A percentile compares a stretch with the other conserved stretches of the same genome.
These are phyloP conservation scores for Neomorphus geoffroyi DNA, from an alignment of 2,797 vertebrate genomes.

Conservation along the genomic window DNA sequence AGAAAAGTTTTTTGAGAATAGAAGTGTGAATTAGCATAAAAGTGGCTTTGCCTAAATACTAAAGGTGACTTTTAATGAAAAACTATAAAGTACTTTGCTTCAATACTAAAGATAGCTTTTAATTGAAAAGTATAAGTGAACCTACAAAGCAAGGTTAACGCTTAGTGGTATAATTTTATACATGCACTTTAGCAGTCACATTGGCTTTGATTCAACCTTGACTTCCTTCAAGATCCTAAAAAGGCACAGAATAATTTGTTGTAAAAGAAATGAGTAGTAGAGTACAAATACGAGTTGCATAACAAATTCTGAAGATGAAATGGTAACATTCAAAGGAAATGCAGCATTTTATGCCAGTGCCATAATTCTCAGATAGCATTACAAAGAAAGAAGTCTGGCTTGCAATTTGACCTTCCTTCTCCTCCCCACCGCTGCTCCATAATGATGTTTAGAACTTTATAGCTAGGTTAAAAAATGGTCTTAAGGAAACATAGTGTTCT, in stretches of 20 bases:
- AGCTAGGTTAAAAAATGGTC: neutral
- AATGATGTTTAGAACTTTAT: neutral
- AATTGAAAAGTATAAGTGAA: conserved; percentile 54
- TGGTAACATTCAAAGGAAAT: conserved; percentile 42
- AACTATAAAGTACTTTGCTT: conserved; percentile 48
- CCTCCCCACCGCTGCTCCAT: neutral
- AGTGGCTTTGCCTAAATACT: conserved; percentile 30
- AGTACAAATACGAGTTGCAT: conserved; percentile 47
- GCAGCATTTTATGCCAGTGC: conserved; percentile 21
- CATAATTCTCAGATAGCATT: conserved; percentile 36
- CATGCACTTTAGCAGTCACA: conserved; percentile 52
- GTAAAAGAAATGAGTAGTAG: conserved; percentile 28
- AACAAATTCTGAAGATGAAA: conserved; percentile 52
- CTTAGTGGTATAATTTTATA: conserved; percentile 66
- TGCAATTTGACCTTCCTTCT: conserved; percentile 5
- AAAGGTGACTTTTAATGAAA: conserved; percentile 56
- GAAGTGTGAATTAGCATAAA: conserved; percentile 21
- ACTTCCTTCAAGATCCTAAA: conserved; percentile 61
- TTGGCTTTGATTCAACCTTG: conserved; percentile 68
- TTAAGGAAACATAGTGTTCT: neutral
- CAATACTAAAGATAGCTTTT: conserved; percentile 44
- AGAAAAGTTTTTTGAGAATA: neutral
- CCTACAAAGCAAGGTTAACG: conserved; percentile 52
- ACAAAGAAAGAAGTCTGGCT: neutral
- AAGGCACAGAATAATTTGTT: conserved; percentile 60